phyloP scores from a whole-genome alignment of 2,888 invertebrate species.

The Cosmorhoe ocellata region DNA sequence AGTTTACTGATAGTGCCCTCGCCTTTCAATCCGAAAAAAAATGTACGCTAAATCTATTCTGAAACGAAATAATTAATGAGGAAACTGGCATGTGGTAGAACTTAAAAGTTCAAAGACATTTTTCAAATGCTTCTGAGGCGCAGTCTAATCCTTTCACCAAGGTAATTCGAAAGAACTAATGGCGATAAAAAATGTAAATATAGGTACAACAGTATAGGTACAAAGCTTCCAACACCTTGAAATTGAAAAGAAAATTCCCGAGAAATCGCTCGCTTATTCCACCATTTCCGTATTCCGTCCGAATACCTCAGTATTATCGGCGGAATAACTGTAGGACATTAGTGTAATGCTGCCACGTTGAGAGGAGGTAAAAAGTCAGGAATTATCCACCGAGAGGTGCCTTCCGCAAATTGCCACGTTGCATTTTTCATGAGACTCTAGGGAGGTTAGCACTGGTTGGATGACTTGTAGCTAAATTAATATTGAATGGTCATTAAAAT shows the following conservation, averaged over 20 bases:
- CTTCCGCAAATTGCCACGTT: slow-evolving; percentile 69
- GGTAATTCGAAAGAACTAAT: no score
- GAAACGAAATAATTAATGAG: no score
- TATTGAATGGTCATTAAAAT: no score
- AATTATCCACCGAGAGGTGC: slow-evolving; percentile 53
- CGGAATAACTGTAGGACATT: slow-evolving; percentile 36
- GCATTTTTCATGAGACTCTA: slow-evolving; percentile 74
- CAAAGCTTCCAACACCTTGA: slow-evolving; percentile 1
- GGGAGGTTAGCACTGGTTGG: slow-evolving; percentile 14
- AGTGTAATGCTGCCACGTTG: slow-evolving; percentile 38
- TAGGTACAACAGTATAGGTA: not conserved
- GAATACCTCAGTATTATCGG: slow-evolving; percentile 26
- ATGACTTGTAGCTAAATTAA: no score
- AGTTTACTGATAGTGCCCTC: no score
- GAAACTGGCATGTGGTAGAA: no score
- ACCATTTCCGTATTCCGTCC: slow-evolving; percentile 25
- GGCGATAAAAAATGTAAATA: no score
- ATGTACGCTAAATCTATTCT: no score
- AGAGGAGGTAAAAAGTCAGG: slow-evolving; percentile 45
- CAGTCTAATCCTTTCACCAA: no score
- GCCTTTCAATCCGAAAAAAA: no score
- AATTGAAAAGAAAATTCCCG: slow-evolving; percentile 5
- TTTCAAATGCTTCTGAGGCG: no score
- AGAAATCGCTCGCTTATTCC: slow-evolving; percentile 14
- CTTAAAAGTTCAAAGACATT: no score